Evolutionary conservation across 2,888 invertebrate genomes (phyloP).

Genomic region (Amblyjoppa proteus): DNA sequence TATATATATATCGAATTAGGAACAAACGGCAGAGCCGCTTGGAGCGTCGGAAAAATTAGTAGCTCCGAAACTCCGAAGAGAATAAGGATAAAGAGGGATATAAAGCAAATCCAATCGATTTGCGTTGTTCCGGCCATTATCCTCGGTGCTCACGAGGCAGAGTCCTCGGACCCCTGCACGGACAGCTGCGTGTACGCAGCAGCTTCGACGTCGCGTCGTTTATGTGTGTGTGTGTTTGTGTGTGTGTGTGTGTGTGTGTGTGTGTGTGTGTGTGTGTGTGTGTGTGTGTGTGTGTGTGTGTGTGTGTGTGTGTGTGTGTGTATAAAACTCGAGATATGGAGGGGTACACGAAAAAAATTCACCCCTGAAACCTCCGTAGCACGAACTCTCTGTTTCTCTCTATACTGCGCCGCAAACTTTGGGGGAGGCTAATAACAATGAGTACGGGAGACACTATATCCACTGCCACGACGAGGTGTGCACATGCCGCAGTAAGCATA

Average conservation of each 20-base stretch:
- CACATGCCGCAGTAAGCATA: constrained; percentile 78
- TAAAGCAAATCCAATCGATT: constrained; percentile 65
- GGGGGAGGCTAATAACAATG: constrained; percentile 77
- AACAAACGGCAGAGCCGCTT: background rate
- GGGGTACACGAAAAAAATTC: constrained; percentile 48
- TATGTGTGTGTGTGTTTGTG: constrained; percentile 6
- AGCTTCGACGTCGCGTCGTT: constrained; percentile 25
- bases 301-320: too few relatives aligned
- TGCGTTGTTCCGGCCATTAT: constrained; percentile 56
- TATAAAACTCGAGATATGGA: constrained; percentile 36
- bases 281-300: too few relatives aligned
- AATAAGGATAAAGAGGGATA: background rate
- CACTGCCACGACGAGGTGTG: constrained; percentile 60
- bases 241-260: background rate
- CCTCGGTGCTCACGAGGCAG: constrained; percentile 35
- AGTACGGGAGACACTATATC: constrained; percentile 60
- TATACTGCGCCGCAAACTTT: constrained; percentile 72
- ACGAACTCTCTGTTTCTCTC: constrained; percentile 64
- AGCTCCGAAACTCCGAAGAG: background rate
- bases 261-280: too few relatives aligned
- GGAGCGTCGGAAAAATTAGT: background rate
- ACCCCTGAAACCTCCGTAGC: constrained; percentile 58
- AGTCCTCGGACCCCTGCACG: constrained; percentile 69
- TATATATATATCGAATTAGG: background rate
- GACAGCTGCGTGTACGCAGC: constrained; percentile 70